Percentiles rank a stretch among this genome's conserved stretches.
Evolutionary conservation across 2,797 vertebrate species (phyloP).

Genomic region (Gymnopithys bicolor): DNA sequence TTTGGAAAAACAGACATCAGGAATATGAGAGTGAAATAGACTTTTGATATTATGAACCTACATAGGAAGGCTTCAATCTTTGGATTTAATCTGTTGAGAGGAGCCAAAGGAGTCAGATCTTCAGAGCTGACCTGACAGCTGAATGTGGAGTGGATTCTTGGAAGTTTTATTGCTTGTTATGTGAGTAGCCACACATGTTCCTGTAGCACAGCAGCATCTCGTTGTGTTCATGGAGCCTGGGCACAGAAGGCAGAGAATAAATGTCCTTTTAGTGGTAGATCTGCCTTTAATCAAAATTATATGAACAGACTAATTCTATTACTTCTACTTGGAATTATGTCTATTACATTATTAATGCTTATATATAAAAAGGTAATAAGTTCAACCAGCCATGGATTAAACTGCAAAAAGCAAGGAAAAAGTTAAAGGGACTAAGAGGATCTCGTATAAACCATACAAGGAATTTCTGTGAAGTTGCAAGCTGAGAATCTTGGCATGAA

Average conservation of each 20-base stretch:
- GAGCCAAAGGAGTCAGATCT: neutral
- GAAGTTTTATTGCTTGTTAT: neutral
- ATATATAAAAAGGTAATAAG: slow-evolving; percentile 39
- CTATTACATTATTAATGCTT: slow-evolving; percentile 50
- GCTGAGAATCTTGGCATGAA: slow-evolving; percentile 27
- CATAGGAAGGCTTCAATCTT: neutral
- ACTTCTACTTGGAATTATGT: slow-evolving; percentile 10
- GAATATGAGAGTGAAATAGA: neutral
- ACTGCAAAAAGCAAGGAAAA: neutral
- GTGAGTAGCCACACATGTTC: neutral
- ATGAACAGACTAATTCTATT: slow-evolving; percentile 29
- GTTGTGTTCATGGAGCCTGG: neutral
- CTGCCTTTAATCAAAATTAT: slow-evolving; percentile 31
- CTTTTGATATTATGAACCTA: neutral
- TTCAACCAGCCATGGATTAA: slow-evolving; percentile 39
- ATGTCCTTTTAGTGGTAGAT: neutral
- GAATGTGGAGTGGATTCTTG: neutral
- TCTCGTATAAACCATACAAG: neutral
- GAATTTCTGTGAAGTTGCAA: slow-evolving; percentile 13
- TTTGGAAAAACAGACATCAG: neutral
- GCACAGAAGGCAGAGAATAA: neutral
- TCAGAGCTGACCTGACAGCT: neutral
- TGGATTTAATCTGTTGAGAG: neutral
- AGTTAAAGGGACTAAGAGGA: neutral
- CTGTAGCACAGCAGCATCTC: neutral